These are phyloP conservation scores for Nomada fabriciana DNA, from an alignment of 2,888 invertebrate genomes.

Conservation along the genomic window DNA sequence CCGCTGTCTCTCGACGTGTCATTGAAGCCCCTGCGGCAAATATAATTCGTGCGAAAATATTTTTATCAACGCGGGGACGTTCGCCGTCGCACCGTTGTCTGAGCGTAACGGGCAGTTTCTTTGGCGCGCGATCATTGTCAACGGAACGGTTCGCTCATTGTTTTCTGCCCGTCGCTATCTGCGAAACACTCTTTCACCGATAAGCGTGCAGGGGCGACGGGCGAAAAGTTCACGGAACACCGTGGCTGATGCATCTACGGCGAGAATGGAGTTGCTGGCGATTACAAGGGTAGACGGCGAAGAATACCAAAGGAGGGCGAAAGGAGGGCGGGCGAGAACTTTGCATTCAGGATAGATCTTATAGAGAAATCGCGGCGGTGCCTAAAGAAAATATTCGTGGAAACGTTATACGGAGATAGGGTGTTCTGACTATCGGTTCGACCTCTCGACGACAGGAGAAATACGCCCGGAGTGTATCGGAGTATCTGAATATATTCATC, in stretches of 20 bases:
- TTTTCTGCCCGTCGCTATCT: conserved; percentile 19
- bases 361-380: conserved; percentile 1
- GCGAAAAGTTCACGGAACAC: conserved; percentile 8
- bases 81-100: not conserved
- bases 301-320: not conserved
- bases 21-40: not conserved
- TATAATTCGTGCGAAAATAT: not conserved
- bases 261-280: conserved; percentile 7
- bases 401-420: not conserved
- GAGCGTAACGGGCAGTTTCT: no score
- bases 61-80: not conserved
- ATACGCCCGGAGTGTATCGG: not conserved
- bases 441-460: not conserved
- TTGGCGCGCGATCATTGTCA: not conserved
- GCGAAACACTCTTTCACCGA: conserved; percentile 25
- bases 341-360: conserved; percentile 10
- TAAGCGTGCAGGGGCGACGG: conserved; percentile 12
- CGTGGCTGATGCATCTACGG: not conserved
- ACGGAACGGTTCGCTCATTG: conserved; percentile 21
- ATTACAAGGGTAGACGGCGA: conserved; percentile 1
- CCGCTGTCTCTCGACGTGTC: not conserved
- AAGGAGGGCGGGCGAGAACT: not conserved
- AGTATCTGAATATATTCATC: not conserved
- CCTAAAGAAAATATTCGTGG: not conserved
- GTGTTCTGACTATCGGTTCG: not conserved